These are phyloP conservation scores for Microhierax caerulescens DNA, from an alignment of 2,797 vertebrate genomes.

Conservation along the genomic window DNA sequence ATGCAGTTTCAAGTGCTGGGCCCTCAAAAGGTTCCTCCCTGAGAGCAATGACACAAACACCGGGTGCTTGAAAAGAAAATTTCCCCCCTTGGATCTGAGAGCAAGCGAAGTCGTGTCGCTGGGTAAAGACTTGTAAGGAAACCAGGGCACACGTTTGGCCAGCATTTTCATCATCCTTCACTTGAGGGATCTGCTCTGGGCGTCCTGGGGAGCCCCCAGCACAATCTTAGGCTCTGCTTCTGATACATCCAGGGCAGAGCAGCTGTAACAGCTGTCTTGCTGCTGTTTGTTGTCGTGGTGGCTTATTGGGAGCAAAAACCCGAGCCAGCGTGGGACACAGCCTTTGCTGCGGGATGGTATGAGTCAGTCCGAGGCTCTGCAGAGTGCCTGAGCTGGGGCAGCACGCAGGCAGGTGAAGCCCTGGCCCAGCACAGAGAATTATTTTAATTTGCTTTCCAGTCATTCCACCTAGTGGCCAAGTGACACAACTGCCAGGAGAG, in stretches of 20 bases:
- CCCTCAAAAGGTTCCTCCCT: slow-evolving; percentile 15
- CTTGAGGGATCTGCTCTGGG: background rate
- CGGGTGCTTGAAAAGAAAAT: background rate
- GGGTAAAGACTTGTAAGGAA: background rate
- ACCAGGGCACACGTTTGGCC: background rate
- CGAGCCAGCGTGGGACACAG: slow-evolving; percentile 5
- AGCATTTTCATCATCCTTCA: background rate
- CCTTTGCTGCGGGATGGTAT: background rate
- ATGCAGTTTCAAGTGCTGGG: slow-evolving; percentile 26
- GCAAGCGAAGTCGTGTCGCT: background rate
- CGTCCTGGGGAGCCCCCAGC: background rate
- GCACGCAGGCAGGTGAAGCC: background rate
- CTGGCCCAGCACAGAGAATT: background rate
- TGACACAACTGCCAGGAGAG: background rate
- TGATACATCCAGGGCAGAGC: background rate
- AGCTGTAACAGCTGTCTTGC: slow-evolving; percentile 1
- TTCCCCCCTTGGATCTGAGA: background rate
- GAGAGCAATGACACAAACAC: background rate
- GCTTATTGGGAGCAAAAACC: background rate
- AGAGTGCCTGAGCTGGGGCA: background rate
- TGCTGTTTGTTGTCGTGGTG: background rate
- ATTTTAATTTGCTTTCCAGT: slow-evolving; percentile 24
- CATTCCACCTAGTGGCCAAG: slow-evolving; percentile 50
- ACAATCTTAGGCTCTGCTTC: background rate
- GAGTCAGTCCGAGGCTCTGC: slow-evolving; percentile 27